phyloP scores from a whole-genome alignment of 2,888 invertebrate species.

The Oeneis ivallda region DNA sequence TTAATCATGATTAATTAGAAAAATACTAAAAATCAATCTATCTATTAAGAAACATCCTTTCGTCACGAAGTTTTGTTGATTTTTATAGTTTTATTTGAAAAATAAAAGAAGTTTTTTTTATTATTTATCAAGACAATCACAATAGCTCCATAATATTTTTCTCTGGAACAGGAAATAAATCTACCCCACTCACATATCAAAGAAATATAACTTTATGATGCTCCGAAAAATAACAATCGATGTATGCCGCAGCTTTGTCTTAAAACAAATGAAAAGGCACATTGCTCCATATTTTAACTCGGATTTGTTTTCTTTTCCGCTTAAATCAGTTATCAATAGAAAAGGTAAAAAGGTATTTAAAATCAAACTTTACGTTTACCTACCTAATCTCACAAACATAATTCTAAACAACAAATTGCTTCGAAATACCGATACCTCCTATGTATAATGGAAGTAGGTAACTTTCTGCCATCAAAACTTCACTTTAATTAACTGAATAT shows the following conservation, averaged over 20 bases:
- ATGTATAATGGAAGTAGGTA: constrained; percentile 19
- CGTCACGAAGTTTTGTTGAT: too few relatives aligned
- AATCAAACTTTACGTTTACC: constrained; percentile 1
- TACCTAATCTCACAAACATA: constrained; percentile 10
- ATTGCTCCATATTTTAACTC: background rate
- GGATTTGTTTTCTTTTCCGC: background rate
- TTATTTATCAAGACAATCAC: too few relatives aligned
- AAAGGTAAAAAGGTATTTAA: background rate
- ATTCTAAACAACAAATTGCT: constrained; percentile 46
- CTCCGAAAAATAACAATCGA: too few relatives aligned
- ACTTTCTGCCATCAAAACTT: constrained; percentile 33
- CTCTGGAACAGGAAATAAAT: too few relatives aligned
- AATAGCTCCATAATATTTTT: too few relatives aligned
- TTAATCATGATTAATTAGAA: too few relatives aligned
- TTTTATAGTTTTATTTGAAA: too few relatives aligned
- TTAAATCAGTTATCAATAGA: constrained; percentile 6
- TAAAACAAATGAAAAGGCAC: background rate
- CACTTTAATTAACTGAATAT: constrained; percentile 38
- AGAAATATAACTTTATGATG: too few relatives aligned
- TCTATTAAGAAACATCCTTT: too few relatives aligned
- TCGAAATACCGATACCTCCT: constrained; percentile 14
- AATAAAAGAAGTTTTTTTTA: too few relatives aligned
- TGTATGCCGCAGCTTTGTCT: background rate
- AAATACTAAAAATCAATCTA: too few relatives aligned
- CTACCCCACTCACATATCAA: too few relatives aligned